Evolutionary conservation across 2,888 invertebrate genomes (phyloP).

Genomic region (Meteorus cinctellus): DNA sequence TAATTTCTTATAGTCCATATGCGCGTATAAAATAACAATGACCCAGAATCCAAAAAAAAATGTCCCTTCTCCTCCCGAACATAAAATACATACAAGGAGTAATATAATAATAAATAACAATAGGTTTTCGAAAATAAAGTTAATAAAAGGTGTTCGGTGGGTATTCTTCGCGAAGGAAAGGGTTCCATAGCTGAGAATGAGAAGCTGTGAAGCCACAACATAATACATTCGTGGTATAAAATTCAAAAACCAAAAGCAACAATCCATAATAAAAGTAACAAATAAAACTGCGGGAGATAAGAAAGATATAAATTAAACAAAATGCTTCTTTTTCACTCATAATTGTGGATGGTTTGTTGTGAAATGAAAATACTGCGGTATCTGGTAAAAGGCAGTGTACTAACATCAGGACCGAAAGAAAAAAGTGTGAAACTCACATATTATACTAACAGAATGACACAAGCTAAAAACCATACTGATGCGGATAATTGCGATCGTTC

Average conservation of each 20-base stretch:
- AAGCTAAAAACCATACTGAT: conserved; percentile 39
- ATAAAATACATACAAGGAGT: not conserved
- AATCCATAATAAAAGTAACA: not conserved
- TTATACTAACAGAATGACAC: conserved; percentile 31
- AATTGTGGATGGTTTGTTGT: conserved; percentile 39
- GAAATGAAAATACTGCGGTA: conserved; percentile 57
- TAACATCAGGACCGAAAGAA: conserved; percentile 49
- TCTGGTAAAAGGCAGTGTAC: conserved; percentile 60
- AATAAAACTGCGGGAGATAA: not conserved
- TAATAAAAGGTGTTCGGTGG: not conserved
- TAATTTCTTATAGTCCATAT: conserved; percentile 41
- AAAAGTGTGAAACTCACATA: conserved; percentile 33
- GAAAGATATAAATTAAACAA: conserved; percentile 26
- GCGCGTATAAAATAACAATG: conserved; percentile 43
- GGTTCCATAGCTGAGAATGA: too few relatives aligned
- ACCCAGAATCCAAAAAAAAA: conserved; percentile 38
- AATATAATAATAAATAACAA: conserved; percentile 17
- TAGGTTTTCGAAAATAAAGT: not conserved
- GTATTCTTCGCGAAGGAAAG: not conserved
- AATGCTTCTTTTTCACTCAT: conserved; percentile 40
- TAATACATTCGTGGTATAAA: not conserved
- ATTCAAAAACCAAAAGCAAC: not conserved
- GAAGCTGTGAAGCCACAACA: not conserved
- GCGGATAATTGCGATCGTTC: conserved; percentile 12
- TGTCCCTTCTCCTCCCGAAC: conserved; percentile 21